Base-by-base conservation (phyloP, 2,113 vertebrate species). In the Procavia capensis region DNA sequence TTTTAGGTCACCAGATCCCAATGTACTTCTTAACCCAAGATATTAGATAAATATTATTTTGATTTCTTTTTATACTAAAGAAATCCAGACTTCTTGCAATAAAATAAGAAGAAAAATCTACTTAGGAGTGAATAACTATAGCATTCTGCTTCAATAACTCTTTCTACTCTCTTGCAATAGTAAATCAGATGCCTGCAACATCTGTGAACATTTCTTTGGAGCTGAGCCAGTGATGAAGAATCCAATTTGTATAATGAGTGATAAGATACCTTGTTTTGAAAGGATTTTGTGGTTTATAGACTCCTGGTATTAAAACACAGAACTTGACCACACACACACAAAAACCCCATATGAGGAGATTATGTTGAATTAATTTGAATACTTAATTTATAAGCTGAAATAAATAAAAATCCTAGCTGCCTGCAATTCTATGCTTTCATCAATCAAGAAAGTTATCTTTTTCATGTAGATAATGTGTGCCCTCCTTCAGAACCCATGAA, bases 31-130 rank as follows among this genome's bases (percentile, higher is more conserved):
- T 59, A 98, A 96, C 57, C 43, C 66, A 85, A 87, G 94, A 97
- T 90, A 97, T 90, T 98, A 97, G 96, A 20, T 97, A 54, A 9
- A 63, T 90, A 96, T 94, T 70, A 82, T 86, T 95, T 88, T 82
- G 66, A 84, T 96, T 97, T 96, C 93, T 97, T 96, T 98, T 98
- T 98, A 93, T 98, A 98, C 90, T 93, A 82, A 92, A 98, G 25
- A 97, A 92, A 95, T 80, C 85, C 47, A 92, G 95, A 97, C 94
- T 84, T 93, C 17, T 95, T 85, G 31, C 88, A 97, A 76, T 96
- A 90, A 92, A 96, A 57, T 84, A 72, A 85, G 85, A 36, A 25
- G 54, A 96, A 89, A 78, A 78, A 90, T 81, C 59, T 84, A 83
- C 61, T 76, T 93, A 83, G 80, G 93, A 79, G 78, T 25, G 61